These are phyloP conservation scores for Labeo catla DNA, from an alignment of 2,113 vertebrate species.

Conservation along the genomic window DNA sequence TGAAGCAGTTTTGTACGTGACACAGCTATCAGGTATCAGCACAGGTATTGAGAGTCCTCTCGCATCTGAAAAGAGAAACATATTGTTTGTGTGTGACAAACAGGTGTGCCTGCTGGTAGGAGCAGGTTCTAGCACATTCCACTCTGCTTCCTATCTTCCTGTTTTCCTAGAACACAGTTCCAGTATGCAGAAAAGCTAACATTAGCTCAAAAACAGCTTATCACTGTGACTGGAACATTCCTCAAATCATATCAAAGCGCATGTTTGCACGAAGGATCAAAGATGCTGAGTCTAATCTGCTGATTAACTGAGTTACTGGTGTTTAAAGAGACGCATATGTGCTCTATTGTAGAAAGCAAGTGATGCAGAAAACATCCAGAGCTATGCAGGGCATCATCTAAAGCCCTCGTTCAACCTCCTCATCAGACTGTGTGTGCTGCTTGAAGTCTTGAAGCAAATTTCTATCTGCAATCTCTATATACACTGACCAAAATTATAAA, in stretches of 20 bases:
- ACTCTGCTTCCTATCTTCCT: background rate
- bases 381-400: constrained; percentile 2
- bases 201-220: background rate
- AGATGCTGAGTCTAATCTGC: background rate
- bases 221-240: background rate
- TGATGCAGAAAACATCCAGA: constrained; percentile 24
- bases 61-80: background rate
- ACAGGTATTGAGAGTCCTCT: background rate
- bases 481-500: no score
- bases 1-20: background rate
- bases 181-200: background rate
- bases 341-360: constrained; percentile 3
- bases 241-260: background rate
- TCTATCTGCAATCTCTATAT: background rate
- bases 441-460: background rate
- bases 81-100: background rate
- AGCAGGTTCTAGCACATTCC: constrained; percentile 40
- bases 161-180: constrained; percentile 21
- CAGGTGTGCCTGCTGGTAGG: constrained; percentile 30
- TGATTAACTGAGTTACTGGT: background rate
- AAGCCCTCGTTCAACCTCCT: background rate
- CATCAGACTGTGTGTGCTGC: background rate
- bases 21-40: constrained; percentile 3
- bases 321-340: constrained; percentile 7
- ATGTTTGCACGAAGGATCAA: background rate